Evolutionary conservation across 2,797 vertebrate genomes (phyloP).

Genomic region (Sparidentex hasta): DNA sequence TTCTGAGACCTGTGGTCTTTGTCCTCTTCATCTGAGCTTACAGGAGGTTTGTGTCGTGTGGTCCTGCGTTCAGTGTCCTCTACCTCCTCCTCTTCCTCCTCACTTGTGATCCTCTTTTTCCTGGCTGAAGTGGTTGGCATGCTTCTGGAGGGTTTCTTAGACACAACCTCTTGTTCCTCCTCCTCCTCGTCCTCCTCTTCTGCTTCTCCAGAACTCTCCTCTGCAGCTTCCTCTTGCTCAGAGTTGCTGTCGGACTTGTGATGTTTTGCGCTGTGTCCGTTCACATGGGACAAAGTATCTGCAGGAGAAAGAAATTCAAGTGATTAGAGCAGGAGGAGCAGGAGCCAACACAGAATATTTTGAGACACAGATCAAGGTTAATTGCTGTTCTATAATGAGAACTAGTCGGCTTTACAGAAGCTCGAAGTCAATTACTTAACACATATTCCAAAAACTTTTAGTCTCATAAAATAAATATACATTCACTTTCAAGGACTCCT

Average conservation of each 20-base stretch:
- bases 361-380: no score
- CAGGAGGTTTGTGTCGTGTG: slow-evolving; percentile 57
- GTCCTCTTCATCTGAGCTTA: slow-evolving; percentile 81
- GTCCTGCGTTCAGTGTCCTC: slow-evolving; percentile 51
- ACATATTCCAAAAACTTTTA: no score
- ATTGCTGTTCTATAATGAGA: no score
- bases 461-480: no score
- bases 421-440: no score
- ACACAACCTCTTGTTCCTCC: slow-evolving; percentile 38
- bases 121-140: slow-evolving; percentile 53
- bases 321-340: neutral
- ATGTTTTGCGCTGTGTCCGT: slow-evolving; percentile 79
- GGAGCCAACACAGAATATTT: no score
- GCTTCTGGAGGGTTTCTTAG: slow-evolving; percentile 69
- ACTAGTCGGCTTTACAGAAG: no score
- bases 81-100: slow-evolving; percentile 64
- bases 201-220: slow-evolving; percentile 62
- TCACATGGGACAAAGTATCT: slow-evolving; percentile 78
- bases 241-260: slow-evolving; percentile 71
- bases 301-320: neutral
- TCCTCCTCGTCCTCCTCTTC: slow-evolving; percentile 59
- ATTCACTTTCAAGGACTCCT: no score
- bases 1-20: slow-evolving; percentile 60
- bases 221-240: slow-evolving; percentile 66
- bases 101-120: slow-evolving; percentile 75